phyloP scores from a whole-genome alignment of 2,797 vertebrate genomes.

The Anableps anableps region DNA sequence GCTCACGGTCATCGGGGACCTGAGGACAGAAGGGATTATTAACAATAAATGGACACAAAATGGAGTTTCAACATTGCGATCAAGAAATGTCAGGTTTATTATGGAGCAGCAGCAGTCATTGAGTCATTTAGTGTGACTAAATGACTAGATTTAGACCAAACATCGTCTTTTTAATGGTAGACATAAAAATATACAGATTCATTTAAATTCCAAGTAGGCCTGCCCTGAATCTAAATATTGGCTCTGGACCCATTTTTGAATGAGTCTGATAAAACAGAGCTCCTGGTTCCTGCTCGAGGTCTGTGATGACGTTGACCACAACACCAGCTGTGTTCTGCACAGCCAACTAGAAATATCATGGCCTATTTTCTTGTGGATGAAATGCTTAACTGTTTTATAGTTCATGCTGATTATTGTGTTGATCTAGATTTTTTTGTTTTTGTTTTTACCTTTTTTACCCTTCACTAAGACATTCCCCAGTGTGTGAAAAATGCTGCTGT shows the following conservation, averaged over 20 bases:
- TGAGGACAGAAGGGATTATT: slow-evolving; percentile 50
- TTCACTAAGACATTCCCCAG: neutral
- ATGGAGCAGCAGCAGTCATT: too few species aligned
- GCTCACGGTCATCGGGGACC: slow-evolving; percentile 96
- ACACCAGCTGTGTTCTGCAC: neutral
- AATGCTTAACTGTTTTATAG: neutral
- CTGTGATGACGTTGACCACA: neutral
- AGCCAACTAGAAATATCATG: neutral
- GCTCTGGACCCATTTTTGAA: too few species aligned
- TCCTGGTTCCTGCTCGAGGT: neutral
- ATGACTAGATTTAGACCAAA: too few species aligned
- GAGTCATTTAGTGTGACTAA: too few species aligned
- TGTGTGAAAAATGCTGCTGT: neutral
- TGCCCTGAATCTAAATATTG: too few species aligned
- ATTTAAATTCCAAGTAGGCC: too few species aligned
- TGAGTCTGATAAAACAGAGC: neutral
- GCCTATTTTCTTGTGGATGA: neutral
- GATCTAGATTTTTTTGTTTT: neutral
- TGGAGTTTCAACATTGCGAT: too few species aligned
- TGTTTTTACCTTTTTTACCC: neutral
- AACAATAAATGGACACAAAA: neutral
- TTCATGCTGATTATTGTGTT: neutral
- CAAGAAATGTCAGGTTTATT: too few species aligned
- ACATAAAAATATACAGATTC: too few species aligned
- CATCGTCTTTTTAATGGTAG: too few species aligned